phyloP scores from a whole-genome alignment of 2,113 vertebrate genomes.

The Orthochromis indermauri region DNA sequence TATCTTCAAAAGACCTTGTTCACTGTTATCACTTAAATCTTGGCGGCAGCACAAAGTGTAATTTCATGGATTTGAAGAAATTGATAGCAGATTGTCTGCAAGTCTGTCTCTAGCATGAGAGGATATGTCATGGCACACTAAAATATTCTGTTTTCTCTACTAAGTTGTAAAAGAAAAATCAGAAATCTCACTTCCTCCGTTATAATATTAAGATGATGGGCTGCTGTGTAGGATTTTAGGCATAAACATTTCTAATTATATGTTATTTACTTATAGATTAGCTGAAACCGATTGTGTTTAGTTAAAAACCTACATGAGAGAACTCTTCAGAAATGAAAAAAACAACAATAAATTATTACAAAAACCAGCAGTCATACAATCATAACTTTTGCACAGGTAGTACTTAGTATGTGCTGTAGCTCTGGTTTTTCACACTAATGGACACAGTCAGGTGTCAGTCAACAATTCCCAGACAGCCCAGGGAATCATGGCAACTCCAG shows the following conservation, averaged over 20 bases:
- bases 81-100: constrained; percentile 83
- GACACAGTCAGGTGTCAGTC: constrained; percentile 58
- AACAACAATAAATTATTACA: fast-evolving
- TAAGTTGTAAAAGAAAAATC: constrained; percentile 77
- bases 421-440: constrained; percentile 21
- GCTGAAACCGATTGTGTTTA: constrained; percentile 38
- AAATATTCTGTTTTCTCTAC: constrained; percentile 78
- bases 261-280: constrained; percentile 68
- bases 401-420: not conserved
- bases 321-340: not conserved
- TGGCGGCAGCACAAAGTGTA: constrained; percentile 76
- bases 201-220: constrained; percentile 79
- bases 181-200: constrained; percentile 75
- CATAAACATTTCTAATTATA: not conserved
- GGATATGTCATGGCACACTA: constrained; percentile 77
- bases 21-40: constrained; percentile 89
- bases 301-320: constrained; percentile 51
- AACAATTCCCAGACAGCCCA: constrained; percentile 38
- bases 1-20: constrained; percentile 79
- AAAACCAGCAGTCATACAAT: not conserved
- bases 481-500: constrained; percentile 35
- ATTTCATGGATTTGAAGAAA: constrained; percentile 81
- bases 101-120: constrained; percentile 72
- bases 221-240: constrained; percentile 33
- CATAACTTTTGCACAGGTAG: not conserved